Conservation (phyloP, 2,888 invertebrate species). For the Ariolimax columbianus region DNA sequence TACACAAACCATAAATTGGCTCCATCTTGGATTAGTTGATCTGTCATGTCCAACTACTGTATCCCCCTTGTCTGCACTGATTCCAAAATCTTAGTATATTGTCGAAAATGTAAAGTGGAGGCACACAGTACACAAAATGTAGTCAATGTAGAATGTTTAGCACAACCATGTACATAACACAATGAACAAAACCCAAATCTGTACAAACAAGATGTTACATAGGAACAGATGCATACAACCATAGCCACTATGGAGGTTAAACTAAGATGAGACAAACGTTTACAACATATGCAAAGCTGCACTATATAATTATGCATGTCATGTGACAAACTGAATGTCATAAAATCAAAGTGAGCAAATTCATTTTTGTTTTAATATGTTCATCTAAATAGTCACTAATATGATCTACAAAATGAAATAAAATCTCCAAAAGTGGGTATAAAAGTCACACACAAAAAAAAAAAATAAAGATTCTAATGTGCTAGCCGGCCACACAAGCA, state of each 20-base stretch:
- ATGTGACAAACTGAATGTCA: neutral
- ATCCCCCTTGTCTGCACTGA: no score
- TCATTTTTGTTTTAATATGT: no score
- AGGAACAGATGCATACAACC: neutral
- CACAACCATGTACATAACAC: slow-evolving; percentile 2
- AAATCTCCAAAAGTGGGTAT: neutral
- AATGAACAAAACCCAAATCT: neutral
- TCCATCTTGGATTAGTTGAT: no score
- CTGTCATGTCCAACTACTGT: no score
- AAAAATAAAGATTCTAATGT: no score
- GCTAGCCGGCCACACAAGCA: no score
- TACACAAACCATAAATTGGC: no score
- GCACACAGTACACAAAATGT: no score
- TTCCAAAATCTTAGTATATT: no score
- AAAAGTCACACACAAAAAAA: no score
- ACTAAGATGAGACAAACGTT: neutral
- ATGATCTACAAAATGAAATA: neutral
- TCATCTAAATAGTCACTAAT: neutral
- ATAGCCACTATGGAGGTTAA: neutral
- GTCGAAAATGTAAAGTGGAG: no score
- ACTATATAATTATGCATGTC: slow-evolving; percentile 21
- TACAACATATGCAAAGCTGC: slow-evolving; percentile 13
- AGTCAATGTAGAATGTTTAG: neutral
- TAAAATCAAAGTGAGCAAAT: neutral
- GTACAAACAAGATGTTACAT: neutral